A percentile compares a stretch with the other conserved stretches of the same genome.
Evolutionary conservation across 2,113 vertebrate genomes (phyloP).

Genomic region (Tor tambroides): DNA sequence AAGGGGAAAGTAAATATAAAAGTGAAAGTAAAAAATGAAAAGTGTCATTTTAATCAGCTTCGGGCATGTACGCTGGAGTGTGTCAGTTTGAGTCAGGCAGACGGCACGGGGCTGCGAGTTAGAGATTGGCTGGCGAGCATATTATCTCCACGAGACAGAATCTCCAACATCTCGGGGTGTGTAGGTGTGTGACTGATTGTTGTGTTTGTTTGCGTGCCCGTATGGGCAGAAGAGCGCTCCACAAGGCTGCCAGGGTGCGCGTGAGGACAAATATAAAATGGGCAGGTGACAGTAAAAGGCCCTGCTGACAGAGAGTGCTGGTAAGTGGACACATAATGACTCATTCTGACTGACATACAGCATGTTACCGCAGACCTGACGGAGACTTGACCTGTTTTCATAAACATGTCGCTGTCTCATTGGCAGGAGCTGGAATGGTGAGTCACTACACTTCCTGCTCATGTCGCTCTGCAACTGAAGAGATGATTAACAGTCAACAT

Average conservation of each 20-base stretch:
- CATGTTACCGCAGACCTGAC: neutral
- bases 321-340: slow-evolving; percentile 36
- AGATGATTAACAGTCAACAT: neutral
- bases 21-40: slow-evolving; percentile 29
- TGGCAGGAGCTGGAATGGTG: slow-evolving; percentile 10
- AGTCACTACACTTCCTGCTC: slow-evolving; percentile 3
- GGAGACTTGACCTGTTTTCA: slow-evolving; percentile 16
- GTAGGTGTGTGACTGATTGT: slow-evolving; percentile 43
- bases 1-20: slow-evolving; percentile 9
- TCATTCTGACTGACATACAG: slow-evolving; percentile 35
- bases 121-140: slow-evolving; percentile 53
- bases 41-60: slow-evolving; percentile 44
- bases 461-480: neutral
- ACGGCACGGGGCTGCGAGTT: slow-evolving; percentile 20
- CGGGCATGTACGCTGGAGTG: slow-evolving; percentile 12
- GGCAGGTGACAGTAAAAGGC: slow-evolving; percentile 34
- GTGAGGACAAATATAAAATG: slow-evolving; percentile 31
- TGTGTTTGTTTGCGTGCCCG: slow-evolving; percentile 41
- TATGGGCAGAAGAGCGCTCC: slow-evolving; percentile 9
- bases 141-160: slow-evolving; percentile 58
- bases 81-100: slow-evolving; percentile 41
- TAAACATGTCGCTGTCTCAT: neutral
- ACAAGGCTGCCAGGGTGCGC: slow-evolving; percentile 19
- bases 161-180: slow-evolving; percentile 49
- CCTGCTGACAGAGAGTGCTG: slow-evolving; percentile 23